Base-by-base conservation (phyloP, 2,797 vertebrate species). In the Myotis findleyi region DNA sequence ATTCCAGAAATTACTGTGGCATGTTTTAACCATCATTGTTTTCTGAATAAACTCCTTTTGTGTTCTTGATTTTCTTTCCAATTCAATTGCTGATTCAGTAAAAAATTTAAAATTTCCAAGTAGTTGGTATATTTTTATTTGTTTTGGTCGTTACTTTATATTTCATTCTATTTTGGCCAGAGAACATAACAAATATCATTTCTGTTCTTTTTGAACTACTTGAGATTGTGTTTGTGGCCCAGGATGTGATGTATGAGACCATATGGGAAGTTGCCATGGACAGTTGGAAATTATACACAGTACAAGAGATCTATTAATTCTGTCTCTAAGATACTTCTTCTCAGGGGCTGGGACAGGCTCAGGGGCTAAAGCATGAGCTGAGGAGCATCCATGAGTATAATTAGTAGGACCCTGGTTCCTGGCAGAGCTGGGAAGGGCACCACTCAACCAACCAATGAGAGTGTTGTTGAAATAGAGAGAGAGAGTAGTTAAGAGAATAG, bases 101-200 rank as follows among this genome's bases (percentile, higher is more conserved):
- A 95, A 59, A 73, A 77, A 66, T 94, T 96, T 85, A 62, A 88
- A 81, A 84, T 92, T 73, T 94, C 55, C 79, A 71, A 85, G 89
- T 81, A 41, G 14, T 64, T 83, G 30, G 76, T 88, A 95, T 94
- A 79, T 92, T 96, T 96, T 95, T 68, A 57, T 93, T 95, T 92
- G n/a, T 53, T 83, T 86, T 89, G 85, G 27, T 93, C 79, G 38
- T 90, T 75, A 83, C 81, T 87, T 95, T 87, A 76, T 82, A 88
- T 82, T 92, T 69, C 41, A 86, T 82, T 73, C 71, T 94, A 12
- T 79, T 88, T 88, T 88, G 82, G 77, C 64, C 64, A 82, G 62
- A 95, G 86, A 92, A 47, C 41, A 59, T 36, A 92, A 41, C 53
- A 88, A 14, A 21, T 82, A 83, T 38, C 71, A n/a, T 72, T 87